These are phyloP conservation scores for Macaria notata DNA, from an alignment of 2,888 invertebrate species.

Conservation along the genomic window DNA sequence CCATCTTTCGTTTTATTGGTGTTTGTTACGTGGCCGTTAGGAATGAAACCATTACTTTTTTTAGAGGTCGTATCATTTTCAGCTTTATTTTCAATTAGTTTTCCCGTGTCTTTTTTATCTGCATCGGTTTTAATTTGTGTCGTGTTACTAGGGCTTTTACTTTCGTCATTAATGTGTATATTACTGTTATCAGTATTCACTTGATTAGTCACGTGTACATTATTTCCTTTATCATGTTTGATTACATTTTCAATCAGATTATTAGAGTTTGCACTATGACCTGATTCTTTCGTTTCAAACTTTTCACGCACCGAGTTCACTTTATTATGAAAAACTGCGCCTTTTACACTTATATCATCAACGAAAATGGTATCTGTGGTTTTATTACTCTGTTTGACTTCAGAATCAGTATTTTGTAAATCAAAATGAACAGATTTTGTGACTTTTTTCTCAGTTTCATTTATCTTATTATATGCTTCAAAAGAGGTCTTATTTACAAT, in stretches of 20 bases:
- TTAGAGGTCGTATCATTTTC: no score
- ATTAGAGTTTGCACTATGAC: neutral
- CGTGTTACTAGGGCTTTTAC: no score
- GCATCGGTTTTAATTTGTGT: no score
- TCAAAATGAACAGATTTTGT: neutral
- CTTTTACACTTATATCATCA: neutral
- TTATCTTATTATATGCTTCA: neutral
- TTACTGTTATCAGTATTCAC: neutral
- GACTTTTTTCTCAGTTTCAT: neutral
- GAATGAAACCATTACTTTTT: no score
- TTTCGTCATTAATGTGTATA: no score
- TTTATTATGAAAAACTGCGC: slow-evolving; percentile 5
- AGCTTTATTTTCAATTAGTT: no score
- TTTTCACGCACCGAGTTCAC: slow-evolving; percentile 4
- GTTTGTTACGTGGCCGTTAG: no score
- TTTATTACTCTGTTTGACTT: neutral
- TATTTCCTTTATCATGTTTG: neutral
- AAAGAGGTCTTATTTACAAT: neutral
- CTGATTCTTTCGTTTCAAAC: slow-evolving; percentile 2
- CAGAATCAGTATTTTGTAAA: neutral
- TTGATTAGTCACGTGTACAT: neutral
- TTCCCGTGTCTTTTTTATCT: no score
- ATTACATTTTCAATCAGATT: neutral
- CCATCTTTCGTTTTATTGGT: no score
- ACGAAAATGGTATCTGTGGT: neutral